phyloP scores from a whole-genome alignment of 2,888 invertebrate genomes.

The Parascotia fuliginaria region DNA sequence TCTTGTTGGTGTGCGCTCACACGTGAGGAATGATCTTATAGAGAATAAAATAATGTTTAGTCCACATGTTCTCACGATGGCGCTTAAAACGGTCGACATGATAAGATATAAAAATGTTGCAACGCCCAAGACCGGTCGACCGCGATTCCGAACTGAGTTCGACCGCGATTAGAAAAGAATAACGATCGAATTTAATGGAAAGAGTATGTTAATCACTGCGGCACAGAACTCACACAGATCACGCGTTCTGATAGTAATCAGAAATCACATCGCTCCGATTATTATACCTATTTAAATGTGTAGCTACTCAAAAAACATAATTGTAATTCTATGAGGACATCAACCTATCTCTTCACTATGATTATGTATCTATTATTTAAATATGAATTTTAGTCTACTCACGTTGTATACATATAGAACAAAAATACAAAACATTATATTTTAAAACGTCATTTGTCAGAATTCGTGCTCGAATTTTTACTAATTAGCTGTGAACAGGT shows the following conservation, averaged over 20 bases:
- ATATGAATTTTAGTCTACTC: constrained; percentile 12
- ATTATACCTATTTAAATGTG: constrained; percentile 54
- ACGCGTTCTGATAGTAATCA: constrained; percentile 47
- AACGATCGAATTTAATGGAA: constrained; percentile 58
- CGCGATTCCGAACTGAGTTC: constrained; percentile 62
- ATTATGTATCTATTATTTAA: constrained; percentile 23
- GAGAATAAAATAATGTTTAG: constrained; percentile 53
- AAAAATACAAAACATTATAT: constrained; percentile 5
- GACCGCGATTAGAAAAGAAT: constrained; percentile 64
- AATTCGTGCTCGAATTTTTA: constrained; percentile 30
- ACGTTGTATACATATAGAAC: constrained; percentile 6
- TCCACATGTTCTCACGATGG: constrained; percentile 78
- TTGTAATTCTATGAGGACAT: constrained; percentile 54
- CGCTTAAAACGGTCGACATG: constrained; percentile 68
- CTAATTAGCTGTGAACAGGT: constrained; percentile 43
- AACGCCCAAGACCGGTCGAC: constrained; percentile 71
- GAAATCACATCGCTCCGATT: constrained; percentile 54
- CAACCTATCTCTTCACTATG: constrained; percentile 45
- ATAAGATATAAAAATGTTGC: constrained; percentile 71
- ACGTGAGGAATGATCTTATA: constrained; percentile 35
- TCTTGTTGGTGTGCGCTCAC: constrained; percentile 20
- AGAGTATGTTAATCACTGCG: constrained; percentile 56
- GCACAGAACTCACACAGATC: constrained; percentile 46
- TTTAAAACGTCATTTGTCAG: constrained; percentile 42
- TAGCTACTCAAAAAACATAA: constrained; percentile 52